A percentile compares a stretch with the other conserved stretches of the same genome.
Conservation (phyloP, 2,113 vertebrate genomes). For the Glaucomys volans region DNA sequence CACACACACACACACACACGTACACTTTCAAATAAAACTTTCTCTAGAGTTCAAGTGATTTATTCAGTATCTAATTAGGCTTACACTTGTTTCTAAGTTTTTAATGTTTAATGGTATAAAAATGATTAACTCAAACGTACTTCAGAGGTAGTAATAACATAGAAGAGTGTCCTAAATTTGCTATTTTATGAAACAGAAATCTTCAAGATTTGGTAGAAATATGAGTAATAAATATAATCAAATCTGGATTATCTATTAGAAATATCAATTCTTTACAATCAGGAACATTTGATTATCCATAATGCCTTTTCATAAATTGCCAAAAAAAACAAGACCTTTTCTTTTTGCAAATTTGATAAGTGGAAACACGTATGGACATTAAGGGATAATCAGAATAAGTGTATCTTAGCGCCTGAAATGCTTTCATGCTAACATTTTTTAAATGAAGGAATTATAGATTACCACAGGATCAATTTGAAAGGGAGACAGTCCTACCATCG, state of each 20-base stretch:
- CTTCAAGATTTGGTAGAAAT: background rate
- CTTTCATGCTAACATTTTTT: background rate
- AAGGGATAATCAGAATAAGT: background rate
- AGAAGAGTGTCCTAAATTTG: background rate
- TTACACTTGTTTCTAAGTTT: background rate
- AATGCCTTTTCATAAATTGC: background rate
- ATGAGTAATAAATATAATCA: background rate
- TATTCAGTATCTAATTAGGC: background rate
- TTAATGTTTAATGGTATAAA: background rate
- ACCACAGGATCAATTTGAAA: background rate
- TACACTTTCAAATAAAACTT: background rate
- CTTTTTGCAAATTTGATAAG: background rate
- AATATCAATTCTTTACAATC: background rate
- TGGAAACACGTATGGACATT: background rate
- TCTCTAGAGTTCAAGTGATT: background rate
- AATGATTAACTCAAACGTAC: background rate
- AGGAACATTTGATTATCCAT: conserved; percentile 17
- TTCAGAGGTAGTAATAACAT: background rate
- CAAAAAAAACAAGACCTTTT: conserved; percentile 16
- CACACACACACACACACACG: background rate
- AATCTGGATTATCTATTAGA: background rate
- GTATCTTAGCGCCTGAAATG: background rate
- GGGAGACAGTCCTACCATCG: background rate
- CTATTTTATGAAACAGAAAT: conserved; percentile 31
- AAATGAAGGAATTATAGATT: background rate